Evolutionary conservation across 2,888 invertebrate species (phyloP).

Genomic region (Seira musarum): DNA sequence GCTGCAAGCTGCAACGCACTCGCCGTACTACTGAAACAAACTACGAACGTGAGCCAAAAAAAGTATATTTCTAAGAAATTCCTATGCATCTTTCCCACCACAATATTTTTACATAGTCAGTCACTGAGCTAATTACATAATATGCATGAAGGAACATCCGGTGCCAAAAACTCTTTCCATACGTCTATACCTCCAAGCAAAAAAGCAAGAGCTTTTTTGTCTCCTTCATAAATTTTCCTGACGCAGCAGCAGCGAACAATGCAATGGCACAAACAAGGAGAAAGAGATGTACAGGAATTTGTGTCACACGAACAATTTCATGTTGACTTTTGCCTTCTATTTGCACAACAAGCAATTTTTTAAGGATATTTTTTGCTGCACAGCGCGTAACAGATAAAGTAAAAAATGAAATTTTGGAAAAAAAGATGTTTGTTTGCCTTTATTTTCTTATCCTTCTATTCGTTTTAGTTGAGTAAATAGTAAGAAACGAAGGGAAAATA

Average conservation of each 20-base stretch:
- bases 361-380: neutral
- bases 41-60: neutral
- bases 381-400: neutral
- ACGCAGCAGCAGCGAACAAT: neutral
- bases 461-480: neutral
- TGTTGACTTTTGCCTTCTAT: neutral
- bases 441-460: too few species aligned
- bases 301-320: neutral
- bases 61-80: neutral
- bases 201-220: neutral
- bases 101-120: neutral
- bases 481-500: neutral
- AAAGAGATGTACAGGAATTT: neutral
- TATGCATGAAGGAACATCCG: conserved; percentile 11
- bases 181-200: neutral
- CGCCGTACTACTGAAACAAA: too few species aligned
- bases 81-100: neutral
- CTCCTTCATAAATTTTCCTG: neutral
- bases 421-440: conserved; percentile 1
- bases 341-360: neutral
- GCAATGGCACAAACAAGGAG: neutral
- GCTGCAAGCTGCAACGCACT: neutral
- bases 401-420: neutral
- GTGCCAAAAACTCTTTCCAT: neutral
- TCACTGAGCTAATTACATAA: neutral